These are phyloP conservation scores for Petrophora chlorosata DNA, from an alignment of 2,888 invertebrate species.

Conservation along the genomic window DNA sequence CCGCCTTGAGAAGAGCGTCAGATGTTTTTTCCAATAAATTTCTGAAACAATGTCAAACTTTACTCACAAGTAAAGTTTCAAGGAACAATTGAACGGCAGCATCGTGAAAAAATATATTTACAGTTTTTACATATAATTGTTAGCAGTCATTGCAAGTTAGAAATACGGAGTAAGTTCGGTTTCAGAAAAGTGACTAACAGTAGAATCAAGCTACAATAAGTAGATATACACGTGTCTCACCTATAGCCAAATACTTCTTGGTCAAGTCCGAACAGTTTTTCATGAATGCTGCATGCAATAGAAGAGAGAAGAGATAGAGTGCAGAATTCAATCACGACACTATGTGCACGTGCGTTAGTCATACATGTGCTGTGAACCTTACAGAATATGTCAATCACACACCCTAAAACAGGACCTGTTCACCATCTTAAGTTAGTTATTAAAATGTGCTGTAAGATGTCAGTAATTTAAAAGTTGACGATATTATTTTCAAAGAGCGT, in stretches of 20 bases:
- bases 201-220: constrained; percentile 23
- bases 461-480: neutral
- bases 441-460: neutral
- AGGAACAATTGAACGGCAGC: constrained; percentile 16
- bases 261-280: constrained; percentile 91
- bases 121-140: constrained; percentile 1
- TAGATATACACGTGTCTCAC: constrained; percentile 68
- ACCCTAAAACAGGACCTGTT: neutral
- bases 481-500: constrained; percentile 1
- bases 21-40: constrained; percentile 92
- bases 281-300: constrained; percentile 92
- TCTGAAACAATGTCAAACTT: constrained; percentile 79
- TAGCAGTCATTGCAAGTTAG: neutral
- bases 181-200: constrained; percentile 7
- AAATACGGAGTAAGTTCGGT: neutral
- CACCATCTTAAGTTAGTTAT: neutral
- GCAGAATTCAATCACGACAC: constrained; percentile 58
- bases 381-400: constrained; percentile 16
- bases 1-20: constrained; percentile 92
- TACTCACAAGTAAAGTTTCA: constrained; percentile 3
- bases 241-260: constrained; percentile 90
- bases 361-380: constrained; percentile 21
- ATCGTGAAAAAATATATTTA: constrained; percentile 9
- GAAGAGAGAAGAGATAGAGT: constrained; percentile 79
- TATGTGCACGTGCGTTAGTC: constrained; percentile 44